Evolutionary conservation across 2,113 vertebrate species (phyloP).

Genomic region (Hucho hucho): DNA sequence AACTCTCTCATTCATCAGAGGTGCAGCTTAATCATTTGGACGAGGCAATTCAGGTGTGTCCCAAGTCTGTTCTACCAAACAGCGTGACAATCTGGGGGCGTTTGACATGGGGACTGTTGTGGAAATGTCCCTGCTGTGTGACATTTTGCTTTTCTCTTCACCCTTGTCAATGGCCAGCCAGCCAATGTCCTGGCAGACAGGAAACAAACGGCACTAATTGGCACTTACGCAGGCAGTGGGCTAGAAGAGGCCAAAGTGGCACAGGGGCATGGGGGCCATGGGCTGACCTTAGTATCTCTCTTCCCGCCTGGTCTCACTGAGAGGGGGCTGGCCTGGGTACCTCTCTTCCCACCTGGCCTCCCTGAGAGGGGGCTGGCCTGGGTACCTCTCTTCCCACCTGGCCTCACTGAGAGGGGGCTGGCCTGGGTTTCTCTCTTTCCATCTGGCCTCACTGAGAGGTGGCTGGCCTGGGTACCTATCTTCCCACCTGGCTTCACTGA

Average conservation of each 20-base stretch:
- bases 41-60: slow-evolving; percentile 36
- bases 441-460: background rate
- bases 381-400: background rate
- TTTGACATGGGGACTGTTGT: slow-evolving; percentile 71
- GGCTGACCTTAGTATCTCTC: slow-evolving; percentile 20
- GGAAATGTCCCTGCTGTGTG: slow-evolving; percentile 63
- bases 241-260: slow-evolving; percentile 64
- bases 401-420: slow-evolving; percentile 15
- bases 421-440: background rate
- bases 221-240: slow-evolving; percentile 76
- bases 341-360: background rate
- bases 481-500: background rate
- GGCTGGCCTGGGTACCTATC: slow-evolving; percentile 22
- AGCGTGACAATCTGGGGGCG: slow-evolving; percentile 57
- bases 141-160: slow-evolving; percentile 52
- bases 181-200: slow-evolving; percentile 52
- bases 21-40: slow-evolving; percentile 42
- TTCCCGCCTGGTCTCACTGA: background rate
- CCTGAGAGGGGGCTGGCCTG: slow-evolving; percentile 22
- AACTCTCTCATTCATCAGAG: slow-evolving; percentile 15
- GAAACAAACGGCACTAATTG: slow-evolving; percentile 79
- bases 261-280: slow-evolving; percentile 15
- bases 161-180: slow-evolving; percentile 40
- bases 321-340: slow-evolving; percentile 20
- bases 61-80: slow-evolving; percentile 27